Evolutionary conservation across 1,140 invertebrate genomes (phyloP), one percentile per base, ranked within the genome.

Genomic region (Thaumatotibia leucotreta): DNA sequence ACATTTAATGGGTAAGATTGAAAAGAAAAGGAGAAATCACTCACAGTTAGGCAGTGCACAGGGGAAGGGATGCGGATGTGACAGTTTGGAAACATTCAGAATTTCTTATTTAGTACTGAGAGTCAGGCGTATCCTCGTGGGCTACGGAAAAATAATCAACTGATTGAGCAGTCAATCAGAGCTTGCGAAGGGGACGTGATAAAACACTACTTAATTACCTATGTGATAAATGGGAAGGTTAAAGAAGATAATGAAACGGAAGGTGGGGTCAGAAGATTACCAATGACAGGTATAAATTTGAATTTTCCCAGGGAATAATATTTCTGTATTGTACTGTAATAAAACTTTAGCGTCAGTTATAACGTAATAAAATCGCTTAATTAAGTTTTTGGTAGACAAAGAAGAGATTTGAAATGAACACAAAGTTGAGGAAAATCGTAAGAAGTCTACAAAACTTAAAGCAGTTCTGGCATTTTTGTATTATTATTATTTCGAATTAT

Each of bases 1-100:
- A 80, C 70, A 84, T 39, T 70, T 64, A 78, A 77, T 83, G 81
- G 81, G 80, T 72, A 77, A 77, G 75, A 76, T 71, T 72, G 74
- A 81, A 88, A 86, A 79, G 71, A 78, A 84, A 83, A 87, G 84
- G 84, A 79, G 75, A 88, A 81, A 79, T 86, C 84, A 88, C 86
- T 88, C 80, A 85, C 82, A 88, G 81, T 89, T 83, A 62, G 33
- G 49, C 23, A 86, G 86, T 90, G 86, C 86, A 86, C 74, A 72
- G 83, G 79, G 86, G 75, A 83, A 81, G 70, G 83, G 75, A 83
- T 85, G 82, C 79, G 77, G 80, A 83, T 83, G 82, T 84, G 75
- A 88, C 78, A 86, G 79, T 83, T 84, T 86, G 82, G 80, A 83
- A 82, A 83, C 67, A 77, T 74, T 80, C 78, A 78, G 68, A 84